phyloP scores from a whole-genome alignment of 2,797 vertebrate genomes.

The Falco columbarius region DNA sequence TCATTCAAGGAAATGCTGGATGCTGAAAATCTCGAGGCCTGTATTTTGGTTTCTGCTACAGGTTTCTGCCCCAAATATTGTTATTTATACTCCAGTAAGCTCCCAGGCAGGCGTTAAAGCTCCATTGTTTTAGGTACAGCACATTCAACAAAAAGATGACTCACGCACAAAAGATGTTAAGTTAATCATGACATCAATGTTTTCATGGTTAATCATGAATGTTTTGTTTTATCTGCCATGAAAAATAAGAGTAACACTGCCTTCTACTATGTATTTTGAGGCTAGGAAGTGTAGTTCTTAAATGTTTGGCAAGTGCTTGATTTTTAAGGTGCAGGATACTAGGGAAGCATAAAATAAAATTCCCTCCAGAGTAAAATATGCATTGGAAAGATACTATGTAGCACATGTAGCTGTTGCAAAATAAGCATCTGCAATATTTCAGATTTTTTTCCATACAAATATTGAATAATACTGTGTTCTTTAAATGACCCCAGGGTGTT shows the following conservation, averaged over 20 bases:
- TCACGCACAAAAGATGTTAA: neutral
- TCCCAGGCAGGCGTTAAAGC: neutral
- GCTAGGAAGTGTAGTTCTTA: rapidly evolving
- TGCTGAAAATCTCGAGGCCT: neutral
- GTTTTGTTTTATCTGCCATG: neutral
- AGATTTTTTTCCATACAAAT: neutral
- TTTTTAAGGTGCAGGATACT: neutral
- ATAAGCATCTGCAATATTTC: neutral
- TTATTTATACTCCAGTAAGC: neutral
- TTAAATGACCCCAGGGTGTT: constrained; percentile 14
- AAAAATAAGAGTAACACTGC: neutral
- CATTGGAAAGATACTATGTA: neutral
- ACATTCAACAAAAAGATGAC: neutral
- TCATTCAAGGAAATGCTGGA: neutral
- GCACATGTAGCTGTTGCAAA: neutral
- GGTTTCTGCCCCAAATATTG: neutral
- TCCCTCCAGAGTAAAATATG: constrained; percentile 10
- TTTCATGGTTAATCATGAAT: neutral
- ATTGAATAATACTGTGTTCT: neutral
- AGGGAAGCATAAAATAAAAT: neutral
- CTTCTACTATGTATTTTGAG: neutral
- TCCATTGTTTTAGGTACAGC: neutral
- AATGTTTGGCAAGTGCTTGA: neutral
- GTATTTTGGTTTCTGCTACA: neutral
- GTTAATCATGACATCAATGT: neutral